Evolutionary conservation across 2,888 invertebrate genomes (phyloP).

Genomic region (Mesorhabditis sp.): DNA sequence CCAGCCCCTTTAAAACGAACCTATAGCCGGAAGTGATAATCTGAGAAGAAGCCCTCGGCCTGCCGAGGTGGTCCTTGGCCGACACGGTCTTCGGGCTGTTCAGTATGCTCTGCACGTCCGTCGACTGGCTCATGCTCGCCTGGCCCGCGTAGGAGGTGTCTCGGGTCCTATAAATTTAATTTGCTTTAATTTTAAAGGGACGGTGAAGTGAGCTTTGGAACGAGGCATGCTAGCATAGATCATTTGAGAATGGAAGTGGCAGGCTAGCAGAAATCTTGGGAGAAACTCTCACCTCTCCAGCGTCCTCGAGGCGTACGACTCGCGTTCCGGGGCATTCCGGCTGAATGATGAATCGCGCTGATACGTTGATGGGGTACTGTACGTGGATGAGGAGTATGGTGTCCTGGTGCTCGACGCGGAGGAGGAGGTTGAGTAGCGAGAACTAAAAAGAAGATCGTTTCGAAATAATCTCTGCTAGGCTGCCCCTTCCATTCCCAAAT

Average conservation of each 20-base stretch:
- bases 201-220: no score
- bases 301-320: not conserved
- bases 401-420: no score
- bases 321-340: not conserved
- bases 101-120: not conserved
- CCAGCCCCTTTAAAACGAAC: not conserved
- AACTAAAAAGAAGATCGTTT: no score
- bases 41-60: not conserved
- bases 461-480: no score
- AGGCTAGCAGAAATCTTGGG: not conserved
- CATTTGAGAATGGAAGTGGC: no score
- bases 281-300: not conserved
- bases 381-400: no score
- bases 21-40: not conserved
- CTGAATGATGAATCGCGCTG: not conserved
- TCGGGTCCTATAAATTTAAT: not conserved
- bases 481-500: no score
- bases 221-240: no score
- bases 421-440: no score
- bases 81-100: not conserved
- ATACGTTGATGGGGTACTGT: not conserved
- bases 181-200: no score
- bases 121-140: no score
- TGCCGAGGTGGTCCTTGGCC: not conserved
- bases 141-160: not conserved